A percentile compares a stretch with the other conserved stretches of the same genome.
phyloP scores from a whole-genome alignment of 1,140 invertebrate species.

The Acromyrmex heyeri region DNA sequence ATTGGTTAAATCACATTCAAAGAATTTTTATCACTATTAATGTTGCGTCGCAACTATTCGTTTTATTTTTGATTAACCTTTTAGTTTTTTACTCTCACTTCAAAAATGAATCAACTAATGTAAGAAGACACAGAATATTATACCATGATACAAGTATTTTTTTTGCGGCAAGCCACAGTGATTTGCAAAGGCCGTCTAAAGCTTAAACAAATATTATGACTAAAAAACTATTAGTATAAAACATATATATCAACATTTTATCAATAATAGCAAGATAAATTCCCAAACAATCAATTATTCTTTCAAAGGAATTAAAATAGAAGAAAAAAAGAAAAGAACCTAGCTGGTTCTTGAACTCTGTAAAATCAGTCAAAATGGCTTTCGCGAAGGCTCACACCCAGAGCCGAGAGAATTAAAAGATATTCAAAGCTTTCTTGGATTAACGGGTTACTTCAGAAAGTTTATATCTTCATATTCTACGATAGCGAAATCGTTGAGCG shows the following conservation, averaged over 20 bases:
- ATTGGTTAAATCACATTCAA: constrained; percentile 42
- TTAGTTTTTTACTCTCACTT: neutral
- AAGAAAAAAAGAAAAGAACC: neutral
- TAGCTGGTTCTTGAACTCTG: too few species aligned
- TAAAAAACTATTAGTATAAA: neutral
- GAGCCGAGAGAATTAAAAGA: too few species aligned
- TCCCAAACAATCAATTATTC: neutral
- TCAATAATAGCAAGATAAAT: neutral
- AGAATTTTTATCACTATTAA: neutral
- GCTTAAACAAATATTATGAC: neutral
- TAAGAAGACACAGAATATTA: neutral
- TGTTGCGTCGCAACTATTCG: neutral
- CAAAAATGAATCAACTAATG: neutral
- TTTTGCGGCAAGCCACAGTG: too few species aligned
- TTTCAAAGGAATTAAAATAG: neutral
- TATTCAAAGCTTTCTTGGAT: too few species aligned
- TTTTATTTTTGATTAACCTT: neutral
- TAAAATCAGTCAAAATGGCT: too few species aligned
- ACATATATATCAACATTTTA: neutral
- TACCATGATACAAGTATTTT: neutral
- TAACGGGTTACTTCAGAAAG: too few species aligned
- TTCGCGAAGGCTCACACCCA: too few species aligned
- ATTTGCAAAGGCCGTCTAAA: neutral
- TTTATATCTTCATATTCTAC: too few species aligned
- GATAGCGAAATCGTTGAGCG: too few species aligned